Conservation (phyloP, 2,113 vertebrate species). For the Gasterosteus aculeatus region DNA sequence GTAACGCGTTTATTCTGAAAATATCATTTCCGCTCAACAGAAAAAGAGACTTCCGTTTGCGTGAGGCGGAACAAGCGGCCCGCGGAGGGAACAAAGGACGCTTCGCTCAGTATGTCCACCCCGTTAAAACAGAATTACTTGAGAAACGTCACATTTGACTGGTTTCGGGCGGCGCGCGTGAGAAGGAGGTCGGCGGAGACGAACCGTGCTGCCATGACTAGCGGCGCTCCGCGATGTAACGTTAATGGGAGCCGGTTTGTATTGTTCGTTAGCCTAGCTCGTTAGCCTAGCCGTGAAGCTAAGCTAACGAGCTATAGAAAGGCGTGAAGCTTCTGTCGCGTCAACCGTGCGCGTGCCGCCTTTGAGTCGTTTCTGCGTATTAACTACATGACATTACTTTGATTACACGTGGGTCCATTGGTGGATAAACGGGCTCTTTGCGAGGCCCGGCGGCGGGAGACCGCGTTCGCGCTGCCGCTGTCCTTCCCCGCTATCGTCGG, state of each 20-base stretch:
- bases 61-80: slow-evolving; percentile 30
- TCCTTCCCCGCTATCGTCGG: background rate
- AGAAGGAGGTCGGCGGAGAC: accelerated
- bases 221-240: background rate
- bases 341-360: accelerated
- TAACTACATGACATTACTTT: accelerated
- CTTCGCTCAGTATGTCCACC: slow-evolving; percentile 18
- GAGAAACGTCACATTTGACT: background rate
- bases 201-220: background rate
- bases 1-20: slow-evolving; percentile 42
- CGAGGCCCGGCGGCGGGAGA: background rate
- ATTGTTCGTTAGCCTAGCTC: slow-evolving; percentile 28
- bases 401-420: no score
- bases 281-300: slow-evolving; percentile 4
- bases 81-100: slow-evolving; percentile 55
- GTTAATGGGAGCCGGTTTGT: background rate
- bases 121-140: background rate
- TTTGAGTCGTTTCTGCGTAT: background rate
- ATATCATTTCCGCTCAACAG: background rate
- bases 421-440: background rate
- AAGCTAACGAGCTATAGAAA: background rate
- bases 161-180: background rate
- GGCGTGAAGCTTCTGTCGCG: accelerated
- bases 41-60: slow-evolving; percentile 16
- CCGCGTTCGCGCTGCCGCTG: slow-evolving; percentile 11